Evolutionary conservation across 2,888 invertebrate species (phyloP), one percentile per base, ranked within the genome.

Genomic region (Volucella inanis): DNA sequence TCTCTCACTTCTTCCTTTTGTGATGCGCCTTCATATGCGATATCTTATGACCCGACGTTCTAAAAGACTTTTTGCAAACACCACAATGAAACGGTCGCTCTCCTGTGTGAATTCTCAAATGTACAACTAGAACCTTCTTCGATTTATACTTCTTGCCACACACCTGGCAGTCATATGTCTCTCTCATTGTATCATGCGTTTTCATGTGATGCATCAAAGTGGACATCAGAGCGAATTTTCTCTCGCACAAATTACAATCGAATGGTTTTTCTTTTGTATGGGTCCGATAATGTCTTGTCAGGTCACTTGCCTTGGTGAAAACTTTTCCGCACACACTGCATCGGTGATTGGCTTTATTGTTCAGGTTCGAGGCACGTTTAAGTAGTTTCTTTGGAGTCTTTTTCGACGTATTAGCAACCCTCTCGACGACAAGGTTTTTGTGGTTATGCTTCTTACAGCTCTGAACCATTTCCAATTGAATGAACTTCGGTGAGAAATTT

Each of bases 101-200:
- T 0, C 90, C 89, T 0, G 90, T 90, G 67, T 91, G 91, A 49
- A 91, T 76, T 4, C 91, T 88, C 41, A 90, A 57, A 68, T 91
- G 91, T 8, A 90, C 50, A 12, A 87, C 87, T 2, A 91, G 80
- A 1, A 89, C 89, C n/a, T 89, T 88, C 18, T 83, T 87, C 0
- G 89, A 88, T 0, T 88, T 72, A 83, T 89, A 91, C 12, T 81
- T 70, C 74, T 89, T 90, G 2, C 89, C 89, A 78, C 90, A 87
- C 8, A 88, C 89, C 74, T 89, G 87, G 76, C 89, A 89, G 39
- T 72, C 61, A 49, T 86, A 76, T 38, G 87, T 88, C 0, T 61
- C 57, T 10, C 88, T 70, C 22, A 79, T 77, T 1, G 80, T 38
- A 0, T 87, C 61, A 78, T 90, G 90, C 0, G 84, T 88, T 8